Percentiles rank a stretch among this genome's conserved stretches.
Conservation (phyloP, 23 tunicate genomes). For the Halocynthia aurantium region DNA sequence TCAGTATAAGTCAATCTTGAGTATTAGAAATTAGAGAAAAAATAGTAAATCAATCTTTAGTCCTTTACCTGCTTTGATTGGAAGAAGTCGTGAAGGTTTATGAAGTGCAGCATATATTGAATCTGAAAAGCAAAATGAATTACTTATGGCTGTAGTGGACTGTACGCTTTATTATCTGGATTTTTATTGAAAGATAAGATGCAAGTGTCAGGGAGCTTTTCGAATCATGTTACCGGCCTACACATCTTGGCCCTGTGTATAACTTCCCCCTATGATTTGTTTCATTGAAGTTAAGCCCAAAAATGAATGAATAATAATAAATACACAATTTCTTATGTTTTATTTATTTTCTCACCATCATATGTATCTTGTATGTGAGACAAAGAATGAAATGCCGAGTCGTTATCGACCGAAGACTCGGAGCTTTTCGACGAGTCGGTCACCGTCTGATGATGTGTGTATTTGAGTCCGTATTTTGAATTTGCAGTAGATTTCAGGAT, state of each 20-base stretch:
- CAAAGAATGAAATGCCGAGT: constrained; percentile 22
- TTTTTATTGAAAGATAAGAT: too few relatives aligned
- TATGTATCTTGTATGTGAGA: constrained; percentile 4
- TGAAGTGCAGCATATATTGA: background rate
- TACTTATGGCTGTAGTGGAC: too few relatives aligned
- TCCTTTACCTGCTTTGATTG: background rate
- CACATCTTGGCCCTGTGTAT: too few relatives aligned
- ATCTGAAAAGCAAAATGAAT: background rate
- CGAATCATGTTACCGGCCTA: background rate
- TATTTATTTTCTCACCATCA: background rate
- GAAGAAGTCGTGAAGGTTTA: background rate
- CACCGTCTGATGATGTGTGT: background rate
- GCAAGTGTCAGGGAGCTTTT: background rate
- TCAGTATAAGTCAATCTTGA: background rate
- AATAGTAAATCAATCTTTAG: too few relatives aligned
- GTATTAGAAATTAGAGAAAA: background rate
- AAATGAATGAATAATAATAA: background rate
- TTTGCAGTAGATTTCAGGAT: constrained; percentile 3
- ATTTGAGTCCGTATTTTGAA: constrained; percentile 13
- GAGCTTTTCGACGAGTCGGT: constrained; percentile 24
- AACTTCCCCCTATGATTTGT: too few relatives aligned
- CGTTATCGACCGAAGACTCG: constrained; percentile 35
- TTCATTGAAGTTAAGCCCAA: background rate
- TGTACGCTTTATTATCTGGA: too few relatives aligned
- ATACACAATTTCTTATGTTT: background rate